Evolutionary conservation across 2,797 vertebrate species (phyloP), one percentile per base, ranked within the genome.

Genomic region (Iguana delicatissima): DNA sequence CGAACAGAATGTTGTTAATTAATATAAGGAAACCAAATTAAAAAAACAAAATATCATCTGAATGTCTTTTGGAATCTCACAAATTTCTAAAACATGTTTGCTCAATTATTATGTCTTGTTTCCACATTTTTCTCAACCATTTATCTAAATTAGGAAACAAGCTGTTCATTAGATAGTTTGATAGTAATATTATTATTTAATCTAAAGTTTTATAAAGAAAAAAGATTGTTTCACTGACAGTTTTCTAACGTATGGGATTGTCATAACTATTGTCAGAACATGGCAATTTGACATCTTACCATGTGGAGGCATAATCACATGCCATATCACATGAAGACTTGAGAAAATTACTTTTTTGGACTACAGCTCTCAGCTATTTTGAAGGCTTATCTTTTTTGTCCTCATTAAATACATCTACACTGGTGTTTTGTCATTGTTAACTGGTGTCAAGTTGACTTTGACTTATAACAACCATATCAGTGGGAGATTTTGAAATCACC

Each of bases 81-180:
- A 83, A 83, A 83, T 77, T 10, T 20, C 26, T n/a, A 67, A 83
- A 87, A 90, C 57, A 77, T 67, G 35, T 29, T 32, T 35, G 29
- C 24, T 35, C 29, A 77, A 38, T 76, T 22, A 22, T 74, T 76
- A 74, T 18, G 57, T 20, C 67, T 13, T 9, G 64, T 67, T 87
- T 79, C 22, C 79, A 82, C 24, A 3, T 90, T 87, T 79, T 83
- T 52, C 14, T 46, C 64, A 74, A 18, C n/a, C 8, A 64, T 64
- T 82, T 57, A 85, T 80, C 62, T 26, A 69, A 67, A 90, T 12
- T 38, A 80, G n/a, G 38, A 77, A 83, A 22, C 67, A 90, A 90
- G 55, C 85, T 64, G 79, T 86, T 86, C 52, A 82, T 86, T 38
- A 22, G 57, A 74, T 64, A 81, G 32, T 86, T 89, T 86, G 77